These are phyloP conservation scores for Myopa testacea DNA, from an alignment of 2,888 invertebrate species.

Conservation along the genomic window DNA sequence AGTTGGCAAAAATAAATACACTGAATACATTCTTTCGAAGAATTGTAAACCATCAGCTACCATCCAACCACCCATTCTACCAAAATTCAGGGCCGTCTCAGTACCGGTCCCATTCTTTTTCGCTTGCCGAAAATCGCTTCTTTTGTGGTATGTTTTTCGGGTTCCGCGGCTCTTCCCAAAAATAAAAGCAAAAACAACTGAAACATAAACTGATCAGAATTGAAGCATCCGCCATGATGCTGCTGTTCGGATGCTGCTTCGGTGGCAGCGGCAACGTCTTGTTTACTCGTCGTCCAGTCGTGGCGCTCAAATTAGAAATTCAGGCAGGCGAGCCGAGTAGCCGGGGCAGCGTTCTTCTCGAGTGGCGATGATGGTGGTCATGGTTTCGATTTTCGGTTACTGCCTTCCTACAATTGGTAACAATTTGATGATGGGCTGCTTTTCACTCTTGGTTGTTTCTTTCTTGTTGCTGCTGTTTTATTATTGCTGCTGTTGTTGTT, in stretches of 20 bases:
- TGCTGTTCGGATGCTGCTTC: background rate
- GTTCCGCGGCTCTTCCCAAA: slow-evolving; percentile 4
- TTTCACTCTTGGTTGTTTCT: slow-evolving; percentile 21
- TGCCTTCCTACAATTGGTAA: slow-evolving; percentile 32
- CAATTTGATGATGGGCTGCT: slow-evolving; percentile 19
- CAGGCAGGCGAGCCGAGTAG: background rate
- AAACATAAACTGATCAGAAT: background rate
- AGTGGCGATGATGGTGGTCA: slow-evolving; percentile 37
- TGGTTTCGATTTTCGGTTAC: slow-evolving; percentile 36
- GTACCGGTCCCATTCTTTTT: background rate
- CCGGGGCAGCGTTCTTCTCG: background rate
- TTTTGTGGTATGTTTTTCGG: background rate
- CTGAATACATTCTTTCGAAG: too few relatives aligned
- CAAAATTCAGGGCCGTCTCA: background rate
- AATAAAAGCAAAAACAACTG: background rate
- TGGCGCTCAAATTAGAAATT: slow-evolving; percentile 35
- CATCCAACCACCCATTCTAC: too few relatives aligned
- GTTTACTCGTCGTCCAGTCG: slow-evolving; percentile 27
- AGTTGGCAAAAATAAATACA: too few relatives aligned
- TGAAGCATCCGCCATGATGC: slow-evolving; percentile 28
- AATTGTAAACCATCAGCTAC: too few relatives aligned
- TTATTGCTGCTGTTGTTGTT: background rate
- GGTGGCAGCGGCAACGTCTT: background rate
- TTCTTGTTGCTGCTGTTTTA: slow-evolving; percentile 4
- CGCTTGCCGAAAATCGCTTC: background rate